These are phyloP conservation scores for Elgaria multicarinata DNA, from an alignment of 2,113 vertebrate genomes.

Conservation along the genomic window DNA sequence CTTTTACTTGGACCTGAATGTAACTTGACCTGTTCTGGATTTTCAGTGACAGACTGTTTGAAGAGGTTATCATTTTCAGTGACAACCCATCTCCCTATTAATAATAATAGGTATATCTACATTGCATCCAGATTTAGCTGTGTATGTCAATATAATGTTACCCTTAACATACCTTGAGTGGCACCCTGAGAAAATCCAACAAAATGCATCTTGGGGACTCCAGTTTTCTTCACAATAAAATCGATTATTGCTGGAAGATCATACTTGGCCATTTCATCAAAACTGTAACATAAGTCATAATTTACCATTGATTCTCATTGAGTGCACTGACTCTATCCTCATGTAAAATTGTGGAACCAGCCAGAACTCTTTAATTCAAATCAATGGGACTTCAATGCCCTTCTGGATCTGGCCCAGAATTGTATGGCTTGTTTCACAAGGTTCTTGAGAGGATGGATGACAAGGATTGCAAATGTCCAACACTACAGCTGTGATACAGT, in stretches of 20 bases:
- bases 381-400: not conserved
- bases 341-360: too few species aligned
- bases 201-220: conserved; percentile 86
- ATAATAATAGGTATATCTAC: too few species aligned
- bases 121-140: not conserved
- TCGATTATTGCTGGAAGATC: conserved; percentile 89
- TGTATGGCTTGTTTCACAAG: too few species aligned
- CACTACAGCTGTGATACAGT: too few species aligned
- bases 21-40: not conserved
- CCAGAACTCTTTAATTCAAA: not conserved
- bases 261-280: conserved; percentile 89
- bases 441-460: not conserved
- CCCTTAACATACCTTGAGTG: conserved; percentile 81
- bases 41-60: not conserved
- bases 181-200: conserved; percentile 92
- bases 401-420: not conserved
- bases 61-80: too few species aligned
- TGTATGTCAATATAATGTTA: not conserved
- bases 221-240: conserved; percentile 85
- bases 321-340: not conserved
- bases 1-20: not conserved
- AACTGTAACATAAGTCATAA: conserved; percentile 67
- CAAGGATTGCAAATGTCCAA: not conserved
- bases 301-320: not conserved
- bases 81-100: too few species aligned